Evolutionary conservation across 2,113 vertebrate genomes (phyloP), one percentile per base, ranked within the genome.

Genomic region (Lophura nycthemera): DNA sequence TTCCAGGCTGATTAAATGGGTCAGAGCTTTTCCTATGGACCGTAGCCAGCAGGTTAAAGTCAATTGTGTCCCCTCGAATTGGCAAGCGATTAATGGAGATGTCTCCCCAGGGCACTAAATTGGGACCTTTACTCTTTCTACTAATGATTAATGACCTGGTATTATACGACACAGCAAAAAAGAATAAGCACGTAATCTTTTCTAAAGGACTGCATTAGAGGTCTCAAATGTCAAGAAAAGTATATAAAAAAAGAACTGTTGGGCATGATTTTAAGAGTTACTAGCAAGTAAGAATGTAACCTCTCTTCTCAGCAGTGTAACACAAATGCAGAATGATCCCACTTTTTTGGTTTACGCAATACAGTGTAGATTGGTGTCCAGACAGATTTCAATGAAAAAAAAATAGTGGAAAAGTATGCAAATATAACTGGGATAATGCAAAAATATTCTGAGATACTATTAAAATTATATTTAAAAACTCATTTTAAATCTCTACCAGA

Each of bases 31-130:
- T 96, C 83, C 56, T 95, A 95, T 94, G 92, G 97, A 97, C 96
- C 92, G 95, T 91, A 96, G 94, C 93, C 98, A 98, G 97, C 95
- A 97, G 96, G 92, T 97, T 98, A 93, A 79, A 98, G 96, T 97
- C 97, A 98, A 97, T 96, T 97, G 97, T 97, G 96, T 97, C 95
- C 92, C 95, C 97, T 97, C 94, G 97, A 97, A 97, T 96, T 97
- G 97, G 96, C 95, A 97, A 97, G 88, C 70, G 8, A 97, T 97
- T 97, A 97, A 96, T 96, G 88, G 93, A 97, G 95, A 86, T 92
- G 85, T 92, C 83, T 95, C 91, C 65, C 91, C 71, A 48, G 16
- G 88, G 92, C 91, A 90, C 72, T 81, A 91, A 97, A 97, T 85
- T 95, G 90, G 90, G 95, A 94, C 91, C 83, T 97, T 96, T 93